These are phyloP conservation scores for Nyctibius bracteatus DNA, from an alignment of 2,113 vertebrate species.

Conservation along the genomic window DNA sequence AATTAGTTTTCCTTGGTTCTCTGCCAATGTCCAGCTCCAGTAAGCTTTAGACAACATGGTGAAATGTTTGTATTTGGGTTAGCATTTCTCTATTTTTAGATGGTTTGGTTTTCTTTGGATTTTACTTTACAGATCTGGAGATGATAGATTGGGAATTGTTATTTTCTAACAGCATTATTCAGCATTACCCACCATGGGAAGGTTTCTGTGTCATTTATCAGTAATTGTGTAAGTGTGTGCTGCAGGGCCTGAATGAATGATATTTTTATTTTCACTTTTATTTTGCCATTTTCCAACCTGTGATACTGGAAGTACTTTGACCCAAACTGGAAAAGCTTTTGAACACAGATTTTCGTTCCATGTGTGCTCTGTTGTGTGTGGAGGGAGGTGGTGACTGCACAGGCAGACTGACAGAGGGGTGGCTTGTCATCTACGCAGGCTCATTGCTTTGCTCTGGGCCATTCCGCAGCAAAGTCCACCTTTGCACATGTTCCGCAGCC, in stretches of 20 bases:
- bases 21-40: constrained; percentile 1
- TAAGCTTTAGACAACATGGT: background rate
- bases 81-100: background rate
- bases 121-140: background rate
- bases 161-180: background rate
- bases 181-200: background rate
- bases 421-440: background rate
- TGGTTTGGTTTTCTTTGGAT: background rate
- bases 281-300: background rate
- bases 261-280: background rate
- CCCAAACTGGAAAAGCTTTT: background rate
- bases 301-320: background rate
- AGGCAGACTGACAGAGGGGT: background rate
- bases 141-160: background rate
- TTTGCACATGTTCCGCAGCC: accelerated
- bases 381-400: background rate
- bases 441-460: background rate
- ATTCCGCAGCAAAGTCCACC: background rate
- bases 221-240: background rate
- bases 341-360: background rate
- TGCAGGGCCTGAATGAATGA: background rate
- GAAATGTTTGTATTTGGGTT: constrained; percentile 7
- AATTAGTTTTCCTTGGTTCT: constrained; percentile 24
- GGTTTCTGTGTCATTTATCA: background rate
- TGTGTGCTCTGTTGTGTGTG: background rate